These are phyloP conservation scores for Myopa tessellatipennis DNA, from an alignment of 2,888 invertebrate species.

Conservation along the genomic window DNA sequence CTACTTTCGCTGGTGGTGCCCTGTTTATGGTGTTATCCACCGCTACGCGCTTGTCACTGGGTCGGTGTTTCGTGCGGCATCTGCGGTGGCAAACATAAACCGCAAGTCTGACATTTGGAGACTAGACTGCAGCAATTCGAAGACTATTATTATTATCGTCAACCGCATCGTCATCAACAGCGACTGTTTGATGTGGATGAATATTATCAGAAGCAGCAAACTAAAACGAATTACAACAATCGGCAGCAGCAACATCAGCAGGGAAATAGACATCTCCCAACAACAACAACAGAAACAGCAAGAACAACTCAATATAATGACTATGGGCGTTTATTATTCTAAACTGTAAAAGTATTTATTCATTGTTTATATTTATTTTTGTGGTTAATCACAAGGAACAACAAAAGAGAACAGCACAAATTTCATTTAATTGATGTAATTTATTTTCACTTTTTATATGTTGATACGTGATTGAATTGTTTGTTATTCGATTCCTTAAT, in stretches of 20 bases:
- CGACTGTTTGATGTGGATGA: slow-evolving; percentile 31
- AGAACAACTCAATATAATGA: slow-evolving; percentile 56
- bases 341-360: background rate
- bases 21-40: slow-evolving; percentile 94
- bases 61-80: slow-evolving; percentile 83
- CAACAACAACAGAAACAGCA: slow-evolving; percentile 42
- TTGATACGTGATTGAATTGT: slow-evolving; percentile 24
- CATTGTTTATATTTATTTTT: slow-evolving; percentile 16
- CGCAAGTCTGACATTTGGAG: slow-evolving; percentile 69
- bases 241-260: slow-evolving; percentile 34
- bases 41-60: slow-evolving; percentile 85
- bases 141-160: slow-evolving; percentile 26
- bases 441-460: background rate
- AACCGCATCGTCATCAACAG: slow-evolving; percentile 20
- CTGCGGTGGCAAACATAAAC: slow-evolving; percentile 85
- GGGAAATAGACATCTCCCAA: slow-evolving; percentile 25
- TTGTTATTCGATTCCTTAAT: background rate
- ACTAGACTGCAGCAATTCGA: slow-evolving; percentile 63
- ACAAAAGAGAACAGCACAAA: background rate
- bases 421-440: slow-evolving; percentile 2
- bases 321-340: slow-evolving; percentile 56
- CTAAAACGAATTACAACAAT: background rate
- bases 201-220: slow-evolving; percentile 46
- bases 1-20: slow-evolving; percentile 89
- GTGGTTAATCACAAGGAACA: background rate